Conservation (phyloP, 1,140 invertebrate genomes). For the Hyles vespertilio region DNA sequence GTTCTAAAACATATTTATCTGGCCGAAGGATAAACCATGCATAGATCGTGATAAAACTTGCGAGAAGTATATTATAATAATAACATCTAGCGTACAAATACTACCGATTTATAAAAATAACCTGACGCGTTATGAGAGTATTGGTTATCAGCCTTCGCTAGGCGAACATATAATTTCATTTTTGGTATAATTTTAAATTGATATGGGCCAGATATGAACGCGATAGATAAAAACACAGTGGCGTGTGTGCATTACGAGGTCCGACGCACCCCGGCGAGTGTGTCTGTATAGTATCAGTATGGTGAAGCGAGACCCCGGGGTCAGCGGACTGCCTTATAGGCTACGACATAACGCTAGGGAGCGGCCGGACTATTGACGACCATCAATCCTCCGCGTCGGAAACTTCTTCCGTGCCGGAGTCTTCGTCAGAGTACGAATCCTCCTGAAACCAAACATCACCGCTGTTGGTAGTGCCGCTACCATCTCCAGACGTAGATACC, state of each 20-base stretch:
- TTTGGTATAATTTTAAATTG: constrained; percentile 43
- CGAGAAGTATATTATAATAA: constrained; percentile 33
- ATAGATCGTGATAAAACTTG: constrained; percentile 41
- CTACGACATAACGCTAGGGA: constrained; percentile 28
- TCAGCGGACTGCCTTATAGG: constrained; percentile 16
- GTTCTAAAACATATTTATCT: constrained; percentile 71
- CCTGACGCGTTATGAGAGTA: constrained; percentile 33
- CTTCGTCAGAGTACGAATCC: constrained; percentile 69
- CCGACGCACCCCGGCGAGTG: too few species aligned
- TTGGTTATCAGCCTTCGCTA: constrained; percentile 36
- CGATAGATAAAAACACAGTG: constrained; percentile 27
- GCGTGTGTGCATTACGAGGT: not conserved
- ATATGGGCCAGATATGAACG: constrained; percentile 51
- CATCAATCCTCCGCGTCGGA: constrained; percentile 65
- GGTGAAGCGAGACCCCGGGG: not conserved
- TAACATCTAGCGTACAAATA: constrained; percentile 49
- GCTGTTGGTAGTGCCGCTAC: constrained; percentile 49
- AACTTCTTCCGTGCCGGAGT: constrained; percentile 68
- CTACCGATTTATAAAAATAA: constrained; percentile 43
- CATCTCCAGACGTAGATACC: constrained; percentile 51
- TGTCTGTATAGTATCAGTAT: not conserved
- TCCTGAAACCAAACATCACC: constrained; percentile 70
- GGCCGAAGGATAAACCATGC: constrained; percentile 60
- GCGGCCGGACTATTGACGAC: constrained; percentile 26
- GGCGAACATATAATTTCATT: constrained; percentile 24